phyloP scores from a whole-genome alignment of 2,888 invertebrate species.

The Metellina segmentata region DNA sequence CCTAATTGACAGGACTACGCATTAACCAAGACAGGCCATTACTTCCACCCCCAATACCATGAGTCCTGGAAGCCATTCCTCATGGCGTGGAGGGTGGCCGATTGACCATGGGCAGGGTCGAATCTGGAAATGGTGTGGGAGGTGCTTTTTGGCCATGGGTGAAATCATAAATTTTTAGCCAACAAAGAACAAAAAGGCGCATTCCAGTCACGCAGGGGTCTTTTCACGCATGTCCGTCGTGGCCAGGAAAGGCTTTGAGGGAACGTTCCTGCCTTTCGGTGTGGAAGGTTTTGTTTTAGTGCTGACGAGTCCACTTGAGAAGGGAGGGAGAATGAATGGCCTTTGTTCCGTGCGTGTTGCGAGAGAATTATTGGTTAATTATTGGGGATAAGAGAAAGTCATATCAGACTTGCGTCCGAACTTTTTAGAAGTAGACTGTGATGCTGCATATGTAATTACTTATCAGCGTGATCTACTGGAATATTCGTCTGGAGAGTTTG shows the following conservation, averaged over 20 bases:
- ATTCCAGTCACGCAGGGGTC: neutral
- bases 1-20: too few relatives aligned
- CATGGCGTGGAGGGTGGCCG: too few relatives aligned
- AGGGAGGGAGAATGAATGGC: neutral
- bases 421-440: too few relatives aligned
- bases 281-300: neutral
- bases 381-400: neutral
- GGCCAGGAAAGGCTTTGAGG: neutral
- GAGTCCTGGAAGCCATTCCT: too few relatives aligned
- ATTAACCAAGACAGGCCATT: too few relatives aligned
- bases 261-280: neutral
- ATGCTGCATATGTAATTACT: too few relatives aligned
- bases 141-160: neutral
- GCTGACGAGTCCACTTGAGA: neutral
- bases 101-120: neutral
- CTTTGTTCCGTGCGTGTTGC: neutral
- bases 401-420: too few relatives aligned
- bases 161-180: neutral
- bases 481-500: too few relatives aligned
- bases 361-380: neutral
- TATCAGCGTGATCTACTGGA: too few relatives aligned
- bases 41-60: too few relatives aligned
- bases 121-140: neutral
- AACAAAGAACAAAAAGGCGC: neutral
- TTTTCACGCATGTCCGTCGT: neutral